Conservation (phyloP, 2,888 invertebrate genomes). For the Invenusta paracnida region DNA sequence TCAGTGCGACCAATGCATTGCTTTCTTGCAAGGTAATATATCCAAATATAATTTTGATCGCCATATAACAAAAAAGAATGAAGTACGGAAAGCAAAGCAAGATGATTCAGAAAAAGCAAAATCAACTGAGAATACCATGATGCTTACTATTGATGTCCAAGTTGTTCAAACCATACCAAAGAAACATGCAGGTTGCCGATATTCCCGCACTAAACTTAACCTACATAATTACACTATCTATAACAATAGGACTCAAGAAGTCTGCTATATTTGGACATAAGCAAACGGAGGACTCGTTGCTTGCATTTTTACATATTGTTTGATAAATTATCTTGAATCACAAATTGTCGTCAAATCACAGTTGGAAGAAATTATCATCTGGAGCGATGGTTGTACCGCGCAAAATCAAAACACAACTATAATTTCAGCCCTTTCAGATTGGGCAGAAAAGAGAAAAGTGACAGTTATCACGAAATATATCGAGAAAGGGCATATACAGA, state of each 20-base stretch:
- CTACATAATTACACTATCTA: conserved; percentile 23
- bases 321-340: neutral
- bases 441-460: neutral
- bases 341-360: neutral
- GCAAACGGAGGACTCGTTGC: neutral
- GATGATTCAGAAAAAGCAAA: neutral
- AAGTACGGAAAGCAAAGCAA: neutral
- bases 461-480: neutral
- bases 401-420: neutral
- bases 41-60: neutral
- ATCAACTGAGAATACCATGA: neutral
- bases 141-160: neutral
- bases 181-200: neutral
- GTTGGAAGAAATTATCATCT: neutral
- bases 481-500: neutral
- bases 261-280: conserved; percentile 17
- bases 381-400: conserved; percentile 21
- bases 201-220: neutral
- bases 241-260: neutral
- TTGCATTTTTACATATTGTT: neutral
- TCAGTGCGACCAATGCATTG: neutral
- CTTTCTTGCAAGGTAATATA: neutral
- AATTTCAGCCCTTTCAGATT: neutral
- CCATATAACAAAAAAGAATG: neutral
- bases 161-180: conserved; percentile 22